Percentiles rank a stretch among this genome's conserved stretches.
phyloP scores from a whole-genome alignment of 1,140 invertebrate genomes.

The Megathymus violae region DNA sequence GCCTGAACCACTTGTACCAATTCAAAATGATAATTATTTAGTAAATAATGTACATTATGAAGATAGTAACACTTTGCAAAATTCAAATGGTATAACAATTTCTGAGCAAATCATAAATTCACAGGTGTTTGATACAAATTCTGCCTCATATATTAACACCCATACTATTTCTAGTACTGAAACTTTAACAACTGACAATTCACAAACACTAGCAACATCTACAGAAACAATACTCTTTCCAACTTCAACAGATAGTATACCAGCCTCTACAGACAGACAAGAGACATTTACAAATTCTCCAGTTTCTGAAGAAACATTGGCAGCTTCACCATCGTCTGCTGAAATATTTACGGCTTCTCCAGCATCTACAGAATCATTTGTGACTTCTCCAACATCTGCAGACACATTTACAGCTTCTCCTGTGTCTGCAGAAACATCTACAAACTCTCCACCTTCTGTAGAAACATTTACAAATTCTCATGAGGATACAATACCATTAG shows the following conservation, averaged over 20 bases:
- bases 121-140: slow-evolving; percentile 10
- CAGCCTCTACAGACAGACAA: slow-evolving; percentile 4
- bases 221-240: slow-evolving; percentile 5
- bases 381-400: not conserved
- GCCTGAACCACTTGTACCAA: slow-evolving; percentile 13
- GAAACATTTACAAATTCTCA: slow-evolving; percentile 19
- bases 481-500: slow-evolving; percentile 1
- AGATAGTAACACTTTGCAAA: slow-evolving; percentile 25
- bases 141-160: not conserved
- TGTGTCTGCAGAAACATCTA: slow-evolving; percentile 14
- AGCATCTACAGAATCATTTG: slow-evolving; percentile 23
- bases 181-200: not conserved
- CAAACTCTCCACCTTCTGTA: slow-evolving; percentile 23
- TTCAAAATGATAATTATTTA: slow-evolving; percentile 13
- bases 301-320: not conserved
- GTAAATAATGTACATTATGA: slow-evolving; percentile 20
- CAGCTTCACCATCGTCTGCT: too few species aligned
- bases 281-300: slow-evolving; percentile 8
- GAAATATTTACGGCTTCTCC: not conserved
- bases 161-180: slow-evolving; percentile 16
- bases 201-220: slow-evolving; percentile 10
- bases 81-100: slow-evolving; percentile 30
- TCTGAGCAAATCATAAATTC: not conserved
- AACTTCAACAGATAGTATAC: slow-evolving; percentile 13
- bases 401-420: slow-evolving; percentile 1